These are phyloP conservation scores for Cavia aperea DNA, from an alignment of 2,113 vertebrate genomes.

Conservation along the genomic window DNA sequence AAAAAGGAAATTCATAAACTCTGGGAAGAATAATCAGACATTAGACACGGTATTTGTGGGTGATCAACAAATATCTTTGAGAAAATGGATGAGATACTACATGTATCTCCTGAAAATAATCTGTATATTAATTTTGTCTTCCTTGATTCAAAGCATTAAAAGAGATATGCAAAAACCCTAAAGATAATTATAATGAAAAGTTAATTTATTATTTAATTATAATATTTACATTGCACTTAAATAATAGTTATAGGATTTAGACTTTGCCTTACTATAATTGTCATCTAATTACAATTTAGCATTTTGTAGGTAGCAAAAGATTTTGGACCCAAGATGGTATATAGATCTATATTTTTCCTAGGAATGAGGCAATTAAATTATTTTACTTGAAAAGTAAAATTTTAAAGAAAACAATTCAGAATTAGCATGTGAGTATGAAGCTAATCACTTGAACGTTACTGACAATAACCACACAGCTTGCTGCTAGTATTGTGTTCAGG, in stretches of 20 bases:
- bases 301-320: background rate
- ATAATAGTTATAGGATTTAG: background rate
- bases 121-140: background rate
- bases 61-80: background rate
- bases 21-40: background rate
- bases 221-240: conserved; percentile 4
- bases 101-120: background rate
- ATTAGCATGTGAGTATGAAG: background rate
- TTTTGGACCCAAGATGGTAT: background rate
- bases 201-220: background rate
- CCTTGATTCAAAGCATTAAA: background rate
- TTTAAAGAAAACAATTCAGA: background rate
- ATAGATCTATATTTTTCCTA: background rate
- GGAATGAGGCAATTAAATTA: background rate
- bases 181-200: background rate
- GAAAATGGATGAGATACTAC: background rate
- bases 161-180: background rate
- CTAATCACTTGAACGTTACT: background rate
- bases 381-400: background rate
- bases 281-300: background rate
- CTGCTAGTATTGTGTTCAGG: background rate
- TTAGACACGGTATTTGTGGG: background rate
- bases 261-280: background rate
- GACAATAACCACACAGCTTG: background rate
- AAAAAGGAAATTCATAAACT: background rate